Percentiles rank a stretch among this genome's conserved stretches.
These are phyloP conservation scores for Ypsolopha sequella DNA, from an alignment of 2,888 invertebrate species.

Conservation along the genomic window DNA sequence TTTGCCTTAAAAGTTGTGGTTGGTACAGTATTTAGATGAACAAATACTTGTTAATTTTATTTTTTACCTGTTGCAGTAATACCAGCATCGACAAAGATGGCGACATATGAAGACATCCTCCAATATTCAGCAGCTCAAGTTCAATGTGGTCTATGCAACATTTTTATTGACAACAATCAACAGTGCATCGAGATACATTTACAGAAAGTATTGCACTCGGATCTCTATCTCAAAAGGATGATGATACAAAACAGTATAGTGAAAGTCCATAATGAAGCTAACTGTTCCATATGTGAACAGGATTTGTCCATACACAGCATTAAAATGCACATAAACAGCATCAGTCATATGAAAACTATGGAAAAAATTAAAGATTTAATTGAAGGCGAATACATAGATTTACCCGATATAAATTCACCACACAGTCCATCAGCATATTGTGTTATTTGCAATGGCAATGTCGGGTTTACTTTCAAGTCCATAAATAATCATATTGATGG, in stretches of 20 bases:
- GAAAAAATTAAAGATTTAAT: constrained; percentile 16
- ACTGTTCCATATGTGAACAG: constrained; percentile 23
- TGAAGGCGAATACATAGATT: constrained; percentile 23
- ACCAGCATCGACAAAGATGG: background rate
- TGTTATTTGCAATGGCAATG: constrained; percentile 20
- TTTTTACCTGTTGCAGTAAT: too few species aligned
- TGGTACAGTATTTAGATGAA: too few species aligned
- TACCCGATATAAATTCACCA: constrained; percentile 17
- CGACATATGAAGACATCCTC: background rate
- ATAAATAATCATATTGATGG: constrained; percentile 20
- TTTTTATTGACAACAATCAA: constrained; percentile 16
- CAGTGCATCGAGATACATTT: constrained; percentile 21
- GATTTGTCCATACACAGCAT: constrained; percentile 5
- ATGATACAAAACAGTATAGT: constrained; percentile 25
- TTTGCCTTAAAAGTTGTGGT: too few species aligned
- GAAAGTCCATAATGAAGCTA: constrained; percentile 5
- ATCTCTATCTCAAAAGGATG: constrained; percentile 18
- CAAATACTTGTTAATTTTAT: too few species aligned
- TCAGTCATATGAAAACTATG: constrained; percentile 15
- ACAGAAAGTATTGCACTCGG: constrained; percentile 18
- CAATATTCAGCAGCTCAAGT: constrained; percentile 11
- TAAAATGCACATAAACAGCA: constrained; percentile 18
- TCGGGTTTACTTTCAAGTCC: constrained; percentile 16
- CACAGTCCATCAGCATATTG: constrained; percentile 15
- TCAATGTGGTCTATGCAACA: constrained; percentile 27